phyloP scores from a whole-genome alignment of 2,113 vertebrate species.

The Hiodon tergisus region DNA sequence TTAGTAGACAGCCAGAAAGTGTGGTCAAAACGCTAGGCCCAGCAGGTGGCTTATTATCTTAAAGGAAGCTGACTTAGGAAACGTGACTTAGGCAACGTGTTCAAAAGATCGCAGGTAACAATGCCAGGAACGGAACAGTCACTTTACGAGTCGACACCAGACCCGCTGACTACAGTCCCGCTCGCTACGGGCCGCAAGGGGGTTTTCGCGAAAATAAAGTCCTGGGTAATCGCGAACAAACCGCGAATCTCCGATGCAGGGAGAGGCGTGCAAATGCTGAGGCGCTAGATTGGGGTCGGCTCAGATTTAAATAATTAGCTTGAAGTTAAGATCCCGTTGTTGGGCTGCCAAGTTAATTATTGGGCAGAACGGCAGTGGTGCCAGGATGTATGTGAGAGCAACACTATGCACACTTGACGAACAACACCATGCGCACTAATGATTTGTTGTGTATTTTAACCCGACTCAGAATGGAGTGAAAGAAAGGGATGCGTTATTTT shows the following conservation, averaged over 20 bases:
- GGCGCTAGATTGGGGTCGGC: slow-evolving; percentile 11
- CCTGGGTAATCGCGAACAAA: not conserved
- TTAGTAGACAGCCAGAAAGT: too few species aligned
- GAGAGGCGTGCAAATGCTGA: not conserved
- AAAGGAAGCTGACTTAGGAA: too few species aligned
- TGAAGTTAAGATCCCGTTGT: slow-evolving; percentile 21
- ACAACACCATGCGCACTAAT: not conserved
- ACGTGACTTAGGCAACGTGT: too few species aligned
- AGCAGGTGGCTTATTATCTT: too few species aligned
- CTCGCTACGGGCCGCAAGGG: not conserved
- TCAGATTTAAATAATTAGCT: slow-evolving; percentile 25
- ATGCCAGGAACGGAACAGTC: too few species aligned
- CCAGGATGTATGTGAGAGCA: not conserved
- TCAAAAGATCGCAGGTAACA: too few species aligned
- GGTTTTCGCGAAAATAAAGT: not conserved
- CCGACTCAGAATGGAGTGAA: too few species aligned
- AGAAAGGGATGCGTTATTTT: too few species aligned
- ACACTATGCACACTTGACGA: not conserved
- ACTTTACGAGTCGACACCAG: too few species aligned
- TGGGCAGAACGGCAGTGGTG: not conserved
- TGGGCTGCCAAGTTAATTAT: slow-evolving; percentile 8
- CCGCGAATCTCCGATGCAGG: slow-evolving; percentile 1
- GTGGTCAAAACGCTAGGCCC: too few species aligned
- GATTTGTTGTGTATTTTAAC: not conserved
- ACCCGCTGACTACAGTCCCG: not conserved